Percentiles rank a stretch among this genome's conserved stretches.
phyloP scores from a whole-genome alignment of 2,888 invertebrate species.

The Drosophila glabriapex region DNA sequence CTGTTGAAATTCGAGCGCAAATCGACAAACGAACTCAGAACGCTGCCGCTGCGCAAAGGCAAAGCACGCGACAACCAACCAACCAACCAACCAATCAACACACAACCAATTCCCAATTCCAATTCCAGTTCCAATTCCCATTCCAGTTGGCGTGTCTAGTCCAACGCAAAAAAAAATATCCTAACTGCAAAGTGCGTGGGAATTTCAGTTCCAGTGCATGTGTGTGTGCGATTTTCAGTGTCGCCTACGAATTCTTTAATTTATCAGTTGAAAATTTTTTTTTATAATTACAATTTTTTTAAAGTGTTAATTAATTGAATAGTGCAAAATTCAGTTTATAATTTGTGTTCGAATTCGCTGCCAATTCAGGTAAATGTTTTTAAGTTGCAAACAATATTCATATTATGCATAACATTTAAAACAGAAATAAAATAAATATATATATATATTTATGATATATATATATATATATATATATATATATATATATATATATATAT shows the following conservation, averaged over 20 bases:
- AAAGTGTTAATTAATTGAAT: slow-evolving; percentile 13
- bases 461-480: background rate
- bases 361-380: slow-evolving; percentile 20
- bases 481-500: too few relatives aligned
- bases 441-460: too few relatives aligned
- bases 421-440: background rate
- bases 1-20: slow-evolving; percentile 75
- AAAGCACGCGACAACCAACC: slow-evolving; percentile 72
- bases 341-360: slow-evolving; percentile 2
- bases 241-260: background rate
- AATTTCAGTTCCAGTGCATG: slow-evolving; percentile 26
- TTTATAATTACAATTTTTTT: slow-evolving; percentile 7
- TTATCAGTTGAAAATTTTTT: slow-evolving; percentile 3
- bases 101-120: slow-evolving; percentile 4
- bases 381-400: background rate
- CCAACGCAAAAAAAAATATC: slow-evolving; percentile 13
- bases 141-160: slow-evolving; percentile 1
- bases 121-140: slow-evolving; percentile 10
- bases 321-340: slow-evolving; percentile 5
- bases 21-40: slow-evolving; percentile 79
- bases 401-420: background rate
- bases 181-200: slow-evolving; percentile 14
- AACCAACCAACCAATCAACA: slow-evolving; percentile 48
- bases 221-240: slow-evolving; percentile 13
- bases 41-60: slow-evolving; percentile 81